These are phyloP conservation scores for Craseonycteris thonglongyai DNA, from an alignment of 2,113 vertebrate species.

Conservation along the genomic window DNA sequence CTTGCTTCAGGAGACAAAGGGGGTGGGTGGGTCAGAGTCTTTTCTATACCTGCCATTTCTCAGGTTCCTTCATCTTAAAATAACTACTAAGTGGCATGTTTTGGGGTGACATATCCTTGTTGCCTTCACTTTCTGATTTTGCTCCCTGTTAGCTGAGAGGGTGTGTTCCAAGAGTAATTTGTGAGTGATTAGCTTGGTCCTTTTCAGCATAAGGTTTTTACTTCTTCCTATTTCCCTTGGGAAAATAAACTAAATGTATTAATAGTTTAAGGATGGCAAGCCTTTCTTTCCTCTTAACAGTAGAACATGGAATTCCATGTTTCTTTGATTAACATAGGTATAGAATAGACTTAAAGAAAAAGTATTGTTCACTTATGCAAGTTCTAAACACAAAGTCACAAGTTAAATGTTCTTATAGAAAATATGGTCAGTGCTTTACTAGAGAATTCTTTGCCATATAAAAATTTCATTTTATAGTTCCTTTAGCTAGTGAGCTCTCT, in stretches of 20 bases:
- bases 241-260: background rate
- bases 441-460: background rate
- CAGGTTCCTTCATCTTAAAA: background rate
- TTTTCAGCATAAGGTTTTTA: background rate
- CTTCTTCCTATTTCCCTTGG: background rate
- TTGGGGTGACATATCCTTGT: background rate
- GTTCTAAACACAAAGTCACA: background rate
- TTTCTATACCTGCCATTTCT: background rate
- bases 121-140: background rate
- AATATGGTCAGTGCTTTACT: background rate
- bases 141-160: background rate
- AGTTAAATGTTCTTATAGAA: slow-evolving; percentile 4
- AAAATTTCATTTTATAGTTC: background rate
- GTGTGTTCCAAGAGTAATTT: background rate
- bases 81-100: background rate
- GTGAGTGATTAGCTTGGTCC: background rate
- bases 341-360: background rate
- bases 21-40: background rate
- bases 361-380: background rate
- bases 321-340: background rate
- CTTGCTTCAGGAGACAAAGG: background rate
- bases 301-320: background rate
- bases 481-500: background rate
- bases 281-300: background rate
- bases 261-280: background rate